These are phyloP conservation scores for Drosophila sp. DNA, from an alignment of 1,140 invertebrate species.

Conservation along the genomic window DNA sequence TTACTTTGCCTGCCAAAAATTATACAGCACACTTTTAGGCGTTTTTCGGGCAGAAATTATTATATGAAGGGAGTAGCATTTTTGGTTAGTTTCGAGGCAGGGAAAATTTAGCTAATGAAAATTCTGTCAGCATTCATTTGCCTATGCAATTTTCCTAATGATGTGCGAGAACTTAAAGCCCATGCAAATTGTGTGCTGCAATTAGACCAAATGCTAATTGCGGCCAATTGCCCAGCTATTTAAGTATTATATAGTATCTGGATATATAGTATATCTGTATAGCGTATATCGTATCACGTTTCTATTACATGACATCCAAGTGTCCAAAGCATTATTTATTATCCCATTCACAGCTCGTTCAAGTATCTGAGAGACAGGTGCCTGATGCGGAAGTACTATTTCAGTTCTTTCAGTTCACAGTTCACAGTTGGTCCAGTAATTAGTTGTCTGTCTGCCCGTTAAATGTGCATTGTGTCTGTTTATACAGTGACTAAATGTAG, in stretches of 20 bases:
- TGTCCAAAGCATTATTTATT: constrained; percentile 35
- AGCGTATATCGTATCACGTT: neutral
- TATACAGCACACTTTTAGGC: constrained; percentile 43
- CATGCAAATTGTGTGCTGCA: constrained; percentile 19
- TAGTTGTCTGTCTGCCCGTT: constrained; percentile 37
- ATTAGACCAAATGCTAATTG: constrained; percentile 46
- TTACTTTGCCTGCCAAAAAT: constrained; percentile 32
- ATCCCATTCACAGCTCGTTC: constrained; percentile 20
- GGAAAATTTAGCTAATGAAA: constrained; percentile 34
- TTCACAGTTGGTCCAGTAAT: constrained; percentile 24
- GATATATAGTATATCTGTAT: constrained; percentile 3
- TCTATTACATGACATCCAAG: neutral
- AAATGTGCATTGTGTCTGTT: constrained; percentile 29
- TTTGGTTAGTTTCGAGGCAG: constrained; percentile 13
- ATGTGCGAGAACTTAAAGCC: constrained; percentile 37
- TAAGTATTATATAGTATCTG: constrained; percentile 1
- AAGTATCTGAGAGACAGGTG: constrained; percentile 24
- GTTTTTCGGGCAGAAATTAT: constrained; percentile 62
- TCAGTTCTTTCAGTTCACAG: neutral
- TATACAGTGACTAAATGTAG: constrained; percentile 25
- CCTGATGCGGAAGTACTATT: constrained; percentile 30
- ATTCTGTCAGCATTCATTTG: constrained; percentile 44
- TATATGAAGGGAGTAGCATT: constrained; percentile 22
- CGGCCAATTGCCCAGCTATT: constrained; percentile 28
- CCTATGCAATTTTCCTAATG: constrained; percentile 48